Percentiles rank a stretch among this genome's conserved stretches.
Conservation (phyloP, 2,888 invertebrate genomes). For the Cremastinae sp. region DNA sequence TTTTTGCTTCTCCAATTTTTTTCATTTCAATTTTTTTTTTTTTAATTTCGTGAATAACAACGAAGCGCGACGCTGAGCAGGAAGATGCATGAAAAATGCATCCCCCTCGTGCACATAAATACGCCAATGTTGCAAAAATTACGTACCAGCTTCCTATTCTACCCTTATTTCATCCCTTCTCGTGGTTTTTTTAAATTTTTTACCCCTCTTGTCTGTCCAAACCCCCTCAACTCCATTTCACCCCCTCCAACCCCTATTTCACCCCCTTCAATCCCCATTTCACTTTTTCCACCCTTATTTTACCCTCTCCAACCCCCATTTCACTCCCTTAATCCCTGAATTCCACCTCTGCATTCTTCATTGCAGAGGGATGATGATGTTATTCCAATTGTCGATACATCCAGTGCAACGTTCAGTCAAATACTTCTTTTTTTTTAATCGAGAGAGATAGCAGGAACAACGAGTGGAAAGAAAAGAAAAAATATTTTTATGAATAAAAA, state of each 20-base stretch:
- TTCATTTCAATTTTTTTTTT: slow-evolving; percentile 12
- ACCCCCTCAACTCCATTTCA: too few species aligned
- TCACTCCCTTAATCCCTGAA: background rate
- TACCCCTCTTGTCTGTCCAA: too few species aligned
- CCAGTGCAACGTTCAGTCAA: slow-evolving; percentile 9
- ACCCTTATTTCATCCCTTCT: too few species aligned
- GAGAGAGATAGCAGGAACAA: background rate
- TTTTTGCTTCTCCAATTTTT: too few species aligned
- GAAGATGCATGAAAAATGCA: slow-evolving; percentile 11
- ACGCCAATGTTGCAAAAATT: slow-evolving; percentile 29
- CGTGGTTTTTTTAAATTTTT: too few species aligned
- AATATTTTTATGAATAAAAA: too few species aligned
- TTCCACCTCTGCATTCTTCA: background rate
- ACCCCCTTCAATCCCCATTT: too few species aligned
- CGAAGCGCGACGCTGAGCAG: slow-evolving; percentile 29
- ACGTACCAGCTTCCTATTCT: slow-evolving; percentile 6
- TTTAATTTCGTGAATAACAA: background rate
- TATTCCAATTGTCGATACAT: slow-evolving; percentile 36
- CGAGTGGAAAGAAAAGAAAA: too few species aligned
- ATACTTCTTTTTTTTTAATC: too few species aligned
- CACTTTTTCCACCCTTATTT: too few species aligned
- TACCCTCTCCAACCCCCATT: background rate
- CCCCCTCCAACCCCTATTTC: background rate
- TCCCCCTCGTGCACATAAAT: slow-evolving; percentile 15
- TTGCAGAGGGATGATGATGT: slow-evolving; percentile 32